Evolutionary conservation across 1,140 invertebrate species (phyloP).

Genomic region (Hesperophylax magnus): DNA sequence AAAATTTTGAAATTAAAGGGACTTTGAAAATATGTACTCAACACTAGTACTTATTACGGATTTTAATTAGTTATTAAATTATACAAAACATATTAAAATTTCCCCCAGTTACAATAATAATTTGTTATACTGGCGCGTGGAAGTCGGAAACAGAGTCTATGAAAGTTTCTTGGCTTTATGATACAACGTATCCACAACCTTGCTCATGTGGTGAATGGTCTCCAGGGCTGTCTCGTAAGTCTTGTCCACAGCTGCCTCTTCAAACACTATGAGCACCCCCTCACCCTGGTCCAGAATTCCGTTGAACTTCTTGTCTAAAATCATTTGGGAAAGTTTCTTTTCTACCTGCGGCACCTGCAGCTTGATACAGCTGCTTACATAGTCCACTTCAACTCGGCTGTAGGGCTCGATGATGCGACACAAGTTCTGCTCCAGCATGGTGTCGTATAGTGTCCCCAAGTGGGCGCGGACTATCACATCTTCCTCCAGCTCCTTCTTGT

Average conservation of each 20-base stretch:
- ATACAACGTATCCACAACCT: constrained; percentile 98
- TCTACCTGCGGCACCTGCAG: constrained; percentile 93
- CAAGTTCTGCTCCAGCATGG: constrained; percentile 99
- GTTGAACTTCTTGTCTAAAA: constrained; percentile 97
- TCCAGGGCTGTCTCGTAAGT: constrained; percentile 98
- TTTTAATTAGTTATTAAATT: constrained; percentile 33
- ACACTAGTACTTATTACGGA: constrained; percentile 9
- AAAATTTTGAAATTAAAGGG: constrained; percentile 8
- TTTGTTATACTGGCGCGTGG: not conserved
- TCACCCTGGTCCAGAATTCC: constrained; percentile 98
- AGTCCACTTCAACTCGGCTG: constrained; percentile 92
- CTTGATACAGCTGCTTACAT: constrained; percentile 79
- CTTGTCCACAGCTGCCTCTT: constrained; percentile 94
- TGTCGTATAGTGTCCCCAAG: constrained; percentile 96
- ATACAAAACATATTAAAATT: constrained; percentile 37
- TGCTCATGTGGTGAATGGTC: constrained; percentile 98
- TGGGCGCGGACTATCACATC: constrained; percentile 98
- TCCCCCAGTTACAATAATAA: not conserved
- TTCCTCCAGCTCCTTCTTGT: constrained; percentile 91
- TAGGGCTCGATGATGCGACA: constrained; percentile 99
- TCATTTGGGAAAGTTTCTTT: constrained; percentile 99
- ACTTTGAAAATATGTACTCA: constrained; percentile 8
- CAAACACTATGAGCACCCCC: constrained; percentile 97
- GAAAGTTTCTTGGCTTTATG: constrained; percentile 98
- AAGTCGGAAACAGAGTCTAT: constrained; percentile 68